Evolutionary conservation across 1,140 invertebrate species (phyloP).

Genomic region (Pteromalus puparum): DNA sequence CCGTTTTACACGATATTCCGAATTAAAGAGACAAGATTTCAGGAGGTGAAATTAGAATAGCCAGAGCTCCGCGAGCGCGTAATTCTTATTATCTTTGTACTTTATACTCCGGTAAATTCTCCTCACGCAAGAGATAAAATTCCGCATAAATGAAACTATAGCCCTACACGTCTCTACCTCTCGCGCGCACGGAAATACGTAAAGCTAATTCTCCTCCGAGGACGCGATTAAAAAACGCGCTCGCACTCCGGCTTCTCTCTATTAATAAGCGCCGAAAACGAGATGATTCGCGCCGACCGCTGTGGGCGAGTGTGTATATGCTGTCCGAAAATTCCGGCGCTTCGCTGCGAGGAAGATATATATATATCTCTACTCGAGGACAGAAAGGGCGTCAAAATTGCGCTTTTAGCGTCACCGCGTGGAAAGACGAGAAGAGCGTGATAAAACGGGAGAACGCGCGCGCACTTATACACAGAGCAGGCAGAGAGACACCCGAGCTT

Average conservation of each 20-base stretch:
- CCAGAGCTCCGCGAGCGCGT: not conserved
- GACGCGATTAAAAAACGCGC: not conserved
- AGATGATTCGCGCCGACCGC: not conserved
- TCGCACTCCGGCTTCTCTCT: too few relatives aligned
- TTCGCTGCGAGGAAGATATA: not conserved
- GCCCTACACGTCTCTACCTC: not conserved
- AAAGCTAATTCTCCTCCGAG: not conserved
- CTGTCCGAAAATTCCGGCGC: not conserved
- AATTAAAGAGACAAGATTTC: constrained; percentile 4
- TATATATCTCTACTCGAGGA: not conserved
- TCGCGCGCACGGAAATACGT: not conserved
- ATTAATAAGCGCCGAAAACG: not conserved
- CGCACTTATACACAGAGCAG: not conserved
- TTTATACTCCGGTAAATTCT: not conserved
- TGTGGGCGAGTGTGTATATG: not conserved
- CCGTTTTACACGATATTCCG: not conserved
- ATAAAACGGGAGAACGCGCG: constrained; percentile 13
- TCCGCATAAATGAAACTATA: not conserved
- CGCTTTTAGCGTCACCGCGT: constrained; percentile 14
- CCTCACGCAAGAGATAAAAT: not conserved
- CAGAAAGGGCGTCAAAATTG: constrained; percentile 31
- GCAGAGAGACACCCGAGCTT: not conserved
- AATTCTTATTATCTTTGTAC: constrained; percentile 5
- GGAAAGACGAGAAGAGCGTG: constrained; percentile 5
- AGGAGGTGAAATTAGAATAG: not conserved